Conservation (phyloP, 2,113 vertebrate genomes). For the Microtus pennsylvanicus region DNA sequence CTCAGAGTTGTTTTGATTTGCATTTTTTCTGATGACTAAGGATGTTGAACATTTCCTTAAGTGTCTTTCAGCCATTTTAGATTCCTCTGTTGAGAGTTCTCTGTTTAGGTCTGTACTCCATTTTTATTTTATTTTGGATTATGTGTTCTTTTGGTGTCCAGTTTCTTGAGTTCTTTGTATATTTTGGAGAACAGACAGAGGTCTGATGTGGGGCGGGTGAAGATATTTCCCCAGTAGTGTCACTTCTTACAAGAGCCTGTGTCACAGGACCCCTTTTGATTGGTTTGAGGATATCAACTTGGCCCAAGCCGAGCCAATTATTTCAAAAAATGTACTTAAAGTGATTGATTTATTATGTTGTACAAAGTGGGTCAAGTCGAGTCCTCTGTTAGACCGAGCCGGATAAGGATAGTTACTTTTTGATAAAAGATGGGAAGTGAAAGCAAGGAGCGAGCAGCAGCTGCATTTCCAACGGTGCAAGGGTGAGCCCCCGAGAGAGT, state of each 20-base stretch:
- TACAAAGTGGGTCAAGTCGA: background rate
- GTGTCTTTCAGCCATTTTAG: too few relatives aligned
- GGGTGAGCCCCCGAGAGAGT: background rate
- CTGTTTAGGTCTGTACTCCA: too few relatives aligned
- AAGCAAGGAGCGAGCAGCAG: background rate
- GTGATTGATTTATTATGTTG: background rate
- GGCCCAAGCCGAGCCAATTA: background rate
- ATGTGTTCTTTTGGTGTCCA: too few relatives aligned
- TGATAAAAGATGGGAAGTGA: background rate
- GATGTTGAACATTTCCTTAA: too few relatives aligned
- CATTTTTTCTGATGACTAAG: too few relatives aligned
- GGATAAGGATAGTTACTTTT: background rate
- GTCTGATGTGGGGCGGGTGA: too few relatives aligned
- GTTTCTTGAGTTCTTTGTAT: too few relatives aligned
- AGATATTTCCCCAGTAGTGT: background rate
- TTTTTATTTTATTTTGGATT: too few relatives aligned
- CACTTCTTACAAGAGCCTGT: background rate
- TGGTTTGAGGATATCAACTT: background rate
- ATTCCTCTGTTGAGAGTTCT: too few relatives aligned
- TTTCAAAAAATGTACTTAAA: background rate
- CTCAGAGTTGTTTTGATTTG: too few relatives aligned
- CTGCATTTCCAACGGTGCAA: background rate
- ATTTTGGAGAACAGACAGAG: too few relatives aligned
- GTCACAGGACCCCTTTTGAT: background rate
- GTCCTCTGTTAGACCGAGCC: background rate